Conservation (phyloP, 53 echinoderm and acorn worm genomes). For the Stichopus horrens region DNA sequence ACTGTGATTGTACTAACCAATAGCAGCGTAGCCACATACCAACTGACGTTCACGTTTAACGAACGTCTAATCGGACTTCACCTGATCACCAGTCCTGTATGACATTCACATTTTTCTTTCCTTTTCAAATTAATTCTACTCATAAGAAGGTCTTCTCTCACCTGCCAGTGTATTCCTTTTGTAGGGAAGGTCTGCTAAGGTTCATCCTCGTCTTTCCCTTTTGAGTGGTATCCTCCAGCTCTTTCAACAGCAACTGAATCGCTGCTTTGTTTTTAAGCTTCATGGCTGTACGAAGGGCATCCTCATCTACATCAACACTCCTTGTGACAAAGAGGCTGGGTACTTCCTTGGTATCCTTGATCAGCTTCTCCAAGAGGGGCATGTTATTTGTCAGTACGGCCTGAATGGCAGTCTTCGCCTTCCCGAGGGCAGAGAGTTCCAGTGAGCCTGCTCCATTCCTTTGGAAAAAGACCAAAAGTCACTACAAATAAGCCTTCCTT, state of each 20-base stretch:
- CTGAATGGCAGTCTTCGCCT: slow-evolving; percentile 83
- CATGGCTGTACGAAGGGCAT: neutral
- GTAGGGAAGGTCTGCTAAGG: slow-evolving; percentile 13
- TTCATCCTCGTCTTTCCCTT: slow-evolving; percentile 27
- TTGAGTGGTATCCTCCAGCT: neutral
- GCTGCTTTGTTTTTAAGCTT: slow-evolving; percentile 34
- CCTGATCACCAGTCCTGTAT: too few relatives aligned
- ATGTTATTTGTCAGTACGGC: slow-evolving; percentile 96
- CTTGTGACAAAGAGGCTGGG: slow-evolving; percentile 60
- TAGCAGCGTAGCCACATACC: too few relatives aligned
- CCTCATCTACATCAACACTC: neutral
- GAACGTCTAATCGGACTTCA: neutral
- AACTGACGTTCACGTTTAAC: neutral
- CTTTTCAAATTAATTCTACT: neutral
- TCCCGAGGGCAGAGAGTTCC: slow-evolving; percentile 28
- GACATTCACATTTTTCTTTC: too few relatives aligned
- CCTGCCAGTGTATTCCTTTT: slow-evolving; percentile 65
- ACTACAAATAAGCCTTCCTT: too few relatives aligned
- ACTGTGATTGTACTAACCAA: too few relatives aligned
- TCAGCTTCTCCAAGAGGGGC: slow-evolving; percentile 66
- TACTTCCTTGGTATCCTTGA: slow-evolving; percentile 76
- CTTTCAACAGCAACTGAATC: slow-evolving; percentile 12
- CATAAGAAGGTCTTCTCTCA: neutral
- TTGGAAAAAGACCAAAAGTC: neutral
- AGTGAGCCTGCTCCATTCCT: slow-evolving; percentile 2